Conservation (phyloP, 2,888 invertebrate species). For the Eutolmus rufibarbis region DNA sequence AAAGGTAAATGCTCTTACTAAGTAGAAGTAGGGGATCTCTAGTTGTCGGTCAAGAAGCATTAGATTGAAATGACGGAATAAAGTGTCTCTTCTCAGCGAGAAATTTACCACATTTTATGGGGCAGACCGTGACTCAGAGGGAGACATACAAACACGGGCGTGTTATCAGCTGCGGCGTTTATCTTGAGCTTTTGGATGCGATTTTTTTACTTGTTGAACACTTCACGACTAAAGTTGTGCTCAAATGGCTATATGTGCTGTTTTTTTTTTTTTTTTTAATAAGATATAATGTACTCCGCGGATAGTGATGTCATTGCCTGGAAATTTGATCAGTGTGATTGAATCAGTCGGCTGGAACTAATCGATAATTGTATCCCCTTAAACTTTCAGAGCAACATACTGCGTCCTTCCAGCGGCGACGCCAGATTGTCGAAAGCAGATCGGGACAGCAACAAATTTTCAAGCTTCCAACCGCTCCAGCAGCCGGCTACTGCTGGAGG, state of each 20-base stretch:
- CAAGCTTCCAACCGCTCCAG: conserved; percentile 43
- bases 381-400: conserved; percentile 36
- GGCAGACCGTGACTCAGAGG: background rate
- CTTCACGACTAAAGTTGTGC: background rate
- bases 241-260: background rate
- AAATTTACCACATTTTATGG: background rate
- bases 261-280: background rate
- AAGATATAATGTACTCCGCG: background rate
- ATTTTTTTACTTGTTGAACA: background rate
- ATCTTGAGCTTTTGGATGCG: background rate
- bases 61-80: background rate
- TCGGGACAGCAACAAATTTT: conserved; percentile 49
- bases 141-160: background rate
- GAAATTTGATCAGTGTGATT: background rate
- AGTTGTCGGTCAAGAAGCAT: background rate
- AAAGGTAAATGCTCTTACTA: conserved; percentile 56
- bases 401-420: conserved; percentile 42
- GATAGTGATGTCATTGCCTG: background rate
- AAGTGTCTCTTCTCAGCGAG: background rate
- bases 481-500: background rate
- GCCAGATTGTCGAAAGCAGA: conserved; percentile 32
- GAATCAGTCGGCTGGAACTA: background rate
- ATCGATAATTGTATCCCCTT: background rate
- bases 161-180: background rate
- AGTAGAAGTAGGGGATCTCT: background rate